A percentile compares a stretch with the other conserved stretches of the same genome.
Conservation (phyloP, 2,113 vertebrate genomes). For the Coracopsis vasa region DNA sequence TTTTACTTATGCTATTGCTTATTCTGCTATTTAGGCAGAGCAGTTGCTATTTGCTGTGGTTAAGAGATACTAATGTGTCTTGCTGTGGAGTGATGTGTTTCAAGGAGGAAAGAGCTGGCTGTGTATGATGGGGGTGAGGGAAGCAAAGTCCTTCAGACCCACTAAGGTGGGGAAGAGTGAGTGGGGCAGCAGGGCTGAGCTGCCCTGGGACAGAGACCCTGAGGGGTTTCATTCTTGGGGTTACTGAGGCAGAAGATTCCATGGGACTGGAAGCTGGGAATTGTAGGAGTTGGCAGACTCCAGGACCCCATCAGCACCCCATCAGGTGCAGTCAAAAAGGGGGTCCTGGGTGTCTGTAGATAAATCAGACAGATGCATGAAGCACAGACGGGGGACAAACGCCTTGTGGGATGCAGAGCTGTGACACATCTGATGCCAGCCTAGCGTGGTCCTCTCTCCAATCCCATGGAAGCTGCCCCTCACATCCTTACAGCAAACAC, state of each 20-base stretch:
- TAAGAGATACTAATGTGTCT: not conserved
- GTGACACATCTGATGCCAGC: not conserved
- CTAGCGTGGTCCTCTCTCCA: not conserved
- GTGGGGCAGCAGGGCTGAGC: not conserved
- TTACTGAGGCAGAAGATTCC: not conserved
- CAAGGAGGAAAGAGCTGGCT: not conserved
- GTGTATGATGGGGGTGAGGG: not conserved
- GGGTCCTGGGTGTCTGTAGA: not conserved
- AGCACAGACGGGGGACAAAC: not conserved
- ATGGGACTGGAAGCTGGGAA: not conserved
- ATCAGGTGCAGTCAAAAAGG: not conserved
- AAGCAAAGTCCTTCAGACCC: not conserved
- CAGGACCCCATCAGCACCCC: not conserved
- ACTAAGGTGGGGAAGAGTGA: not conserved
- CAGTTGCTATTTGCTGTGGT: not conserved
- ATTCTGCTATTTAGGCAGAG: slow-evolving; percentile 3
- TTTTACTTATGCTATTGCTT: not conserved
- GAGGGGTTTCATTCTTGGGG: not conserved
- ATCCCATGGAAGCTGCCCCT: not conserved
- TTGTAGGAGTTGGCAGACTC: not conserved
- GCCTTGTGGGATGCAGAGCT: not conserved
- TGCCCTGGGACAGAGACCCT: not conserved
- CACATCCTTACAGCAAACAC: not conserved
- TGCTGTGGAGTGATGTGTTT: not conserved
- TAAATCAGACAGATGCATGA: too few species aligned